Evolutionary conservation across 1,140 invertebrate genomes (phyloP), one percentile per base, ranked within the genome.

Genomic region (Euura lappo): DNA sequence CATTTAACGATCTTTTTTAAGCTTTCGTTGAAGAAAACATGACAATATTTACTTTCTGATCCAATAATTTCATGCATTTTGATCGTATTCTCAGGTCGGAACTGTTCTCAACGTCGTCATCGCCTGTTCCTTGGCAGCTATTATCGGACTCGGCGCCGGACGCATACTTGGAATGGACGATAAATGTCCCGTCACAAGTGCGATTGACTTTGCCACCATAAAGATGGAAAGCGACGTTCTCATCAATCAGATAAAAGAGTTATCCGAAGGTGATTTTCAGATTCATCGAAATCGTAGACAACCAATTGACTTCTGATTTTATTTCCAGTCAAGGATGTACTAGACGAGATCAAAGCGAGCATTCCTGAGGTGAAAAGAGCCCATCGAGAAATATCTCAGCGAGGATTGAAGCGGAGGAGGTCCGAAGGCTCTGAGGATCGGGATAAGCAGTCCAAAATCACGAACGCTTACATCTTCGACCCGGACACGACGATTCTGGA

Each of bases 121-220:
- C 46, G 69, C 69, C 13, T 70, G 69, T 46, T 70, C 69, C 4
- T 11, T 70, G 69, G 69, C 69, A 3, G 69, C 69, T 13, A 46
- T 70, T 6, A 47, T 70, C n/a, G 69, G 69, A 1, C 45, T 70
- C 8, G 69, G 69, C 28, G 69, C 69, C 4, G 69, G 69, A 8
- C 69, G 45, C n/a, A 70, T 70, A 11, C 45, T 70, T 44, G 46
- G 45, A 4, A 70, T 70, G 42, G 51, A 60, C 13, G 69, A 70
- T 45, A 28, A 70, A 44, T 70, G 69, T 70, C 28, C 69, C 4
- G 11, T 70, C 46, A 44, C 69, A 1, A 70, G 11, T 70, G 69
- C 42, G 0, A 45, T 70, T 6, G 69, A 70, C 46, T 47, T 70
- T 70, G n/a, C 7, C n/a, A 70, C 28, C 42, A 13, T 70, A 13